Conservation (phyloP, 2,888 invertebrate genomes). For the Apamea anceps region DNA sequence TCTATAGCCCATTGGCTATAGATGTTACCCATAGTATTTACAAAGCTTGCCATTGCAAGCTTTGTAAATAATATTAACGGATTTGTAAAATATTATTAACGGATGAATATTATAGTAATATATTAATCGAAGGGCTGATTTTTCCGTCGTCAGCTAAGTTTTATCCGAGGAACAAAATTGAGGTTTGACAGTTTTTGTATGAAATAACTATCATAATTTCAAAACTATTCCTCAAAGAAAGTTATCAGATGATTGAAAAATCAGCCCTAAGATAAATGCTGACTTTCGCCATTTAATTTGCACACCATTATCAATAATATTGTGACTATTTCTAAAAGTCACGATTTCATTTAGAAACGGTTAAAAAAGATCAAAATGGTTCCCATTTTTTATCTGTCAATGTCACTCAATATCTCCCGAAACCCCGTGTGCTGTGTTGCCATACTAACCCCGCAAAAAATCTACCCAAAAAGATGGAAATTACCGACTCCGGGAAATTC, state of each 20-base stretch:
- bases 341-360: background rate
- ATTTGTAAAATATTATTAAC: background rate
- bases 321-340: background rate
- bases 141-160: too few relatives aligned
- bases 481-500: slow-evolving; percentile 89
- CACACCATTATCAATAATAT: background rate
- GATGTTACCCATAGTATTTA: too few relatives aligned
- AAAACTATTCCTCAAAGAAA: too few relatives aligned
- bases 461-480: slow-evolving; percentile 86
- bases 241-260: too few relatives aligned
- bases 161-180: too few relatives aligned
- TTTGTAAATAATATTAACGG: too few relatives aligned
- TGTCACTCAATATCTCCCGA: slow-evolving; percentile 64
- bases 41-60: too few relatives aligned
- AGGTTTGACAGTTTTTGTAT: too few relatives aligned
- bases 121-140: too few relatives aligned
- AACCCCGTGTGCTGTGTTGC: slow-evolving; percentile 78
- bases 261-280: background rate
- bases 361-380: background rate
- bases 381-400: background rate
- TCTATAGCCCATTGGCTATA: too few relatives aligned
- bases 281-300: background rate
- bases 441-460: slow-evolving; percentile 80
- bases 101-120: background rate
- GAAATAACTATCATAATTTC: too few relatives aligned